A percentile compares a stretch with the other conserved stretches of the same genome.
These are phyloP conservation scores for Pseudorectes ferrugineus DNA, from an alignment of 2,113 vertebrate genomes.

Conservation along the genomic window DNA sequence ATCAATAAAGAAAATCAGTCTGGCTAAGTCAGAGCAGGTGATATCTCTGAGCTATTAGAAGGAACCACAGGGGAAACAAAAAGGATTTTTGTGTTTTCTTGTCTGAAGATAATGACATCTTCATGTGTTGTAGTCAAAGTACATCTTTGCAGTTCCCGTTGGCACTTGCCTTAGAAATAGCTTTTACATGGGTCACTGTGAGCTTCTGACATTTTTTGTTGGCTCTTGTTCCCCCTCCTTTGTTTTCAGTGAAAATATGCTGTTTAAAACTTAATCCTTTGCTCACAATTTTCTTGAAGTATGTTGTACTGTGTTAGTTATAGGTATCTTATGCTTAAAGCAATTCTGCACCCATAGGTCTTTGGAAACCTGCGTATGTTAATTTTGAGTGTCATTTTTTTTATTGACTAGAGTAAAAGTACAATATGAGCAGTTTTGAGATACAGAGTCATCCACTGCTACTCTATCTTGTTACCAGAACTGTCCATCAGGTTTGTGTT, in stretches of 20 bases:
- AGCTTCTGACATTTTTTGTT: background rate
- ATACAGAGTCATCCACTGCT: background rate
- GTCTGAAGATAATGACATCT: background rate
- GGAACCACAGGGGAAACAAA: background rate
- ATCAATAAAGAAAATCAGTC: background rate
- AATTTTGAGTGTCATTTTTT: background rate
- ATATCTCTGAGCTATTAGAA: background rate
- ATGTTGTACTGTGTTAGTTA: background rate
- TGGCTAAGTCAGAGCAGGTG: background rate
- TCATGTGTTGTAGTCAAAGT: background rate
- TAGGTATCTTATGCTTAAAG: background rate
- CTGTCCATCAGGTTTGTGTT: background rate
- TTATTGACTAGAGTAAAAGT: background rate
- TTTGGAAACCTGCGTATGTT: background rate
- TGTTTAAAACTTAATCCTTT: background rate
- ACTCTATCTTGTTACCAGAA: background rate
- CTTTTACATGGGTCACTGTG: fast-evolving
- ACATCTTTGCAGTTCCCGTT: fast-evolving
- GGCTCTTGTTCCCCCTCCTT: background rate
- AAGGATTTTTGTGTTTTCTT: background rate
- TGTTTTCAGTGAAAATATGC: background rate
- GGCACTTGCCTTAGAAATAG: background rate
- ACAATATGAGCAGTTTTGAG: background rate
- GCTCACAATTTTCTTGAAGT: background rate
- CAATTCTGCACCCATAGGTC: background rate